Base-by-base conservation (phyloP, 37 sponge, comb jelly and placozoan species). In the Haliclona indistincta region DNA sequence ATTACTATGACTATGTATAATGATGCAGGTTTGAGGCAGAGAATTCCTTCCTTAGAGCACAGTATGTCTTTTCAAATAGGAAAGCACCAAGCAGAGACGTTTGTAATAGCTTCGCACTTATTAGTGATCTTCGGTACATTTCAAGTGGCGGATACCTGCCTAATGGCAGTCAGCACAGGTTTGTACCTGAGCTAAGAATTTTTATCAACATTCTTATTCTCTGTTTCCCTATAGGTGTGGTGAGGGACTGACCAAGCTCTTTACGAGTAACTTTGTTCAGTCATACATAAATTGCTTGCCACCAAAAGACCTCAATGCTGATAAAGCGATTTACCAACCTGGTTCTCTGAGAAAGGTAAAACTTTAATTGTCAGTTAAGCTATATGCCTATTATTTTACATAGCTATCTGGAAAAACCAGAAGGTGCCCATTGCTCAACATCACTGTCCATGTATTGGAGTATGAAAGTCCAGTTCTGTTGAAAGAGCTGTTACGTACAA, bases 21-120 rank as follows among this genome's bases (percentile, higher is more conserved):
- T n/a, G n/a, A n/a, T n/a, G n/a, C 35, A 84, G 85, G 39, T 84
- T 69, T 77, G 85, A 84, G 45, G 51, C 85, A 15, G 63, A 63
- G 33, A 84, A 84, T 64, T 4, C 20, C 0, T 11, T 77, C 30
- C 30, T 84, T 17, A 52, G 78, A 40, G 52, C 35, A 15, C 68
- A 67, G 37, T 77, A 84, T 53, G 44, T 84, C 6, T 63, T 71
- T 45, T 54, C 71, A 39, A 76, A 84, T 63, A 63, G 72, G n/a
- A 63, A 54, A 22, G 71, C 78, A 11, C 78, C 85, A 28, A 84
- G 85, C 66, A 34, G 65, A 45, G 85, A 84, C 65, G 77, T 84
- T 4, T 49, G 71, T n/a, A 42, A 34, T 22, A 63, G 34, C 7
- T 84, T 84, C 49, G 40, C 71, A 11, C 38, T 43, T 17, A 33